A percentile compares a stretch with the other conserved stretches of the same genome.
Evolutionary conservation across 2,797 vertebrate species (phyloP).

Genomic region (Pseudochaenichthys georgianus): DNA sequence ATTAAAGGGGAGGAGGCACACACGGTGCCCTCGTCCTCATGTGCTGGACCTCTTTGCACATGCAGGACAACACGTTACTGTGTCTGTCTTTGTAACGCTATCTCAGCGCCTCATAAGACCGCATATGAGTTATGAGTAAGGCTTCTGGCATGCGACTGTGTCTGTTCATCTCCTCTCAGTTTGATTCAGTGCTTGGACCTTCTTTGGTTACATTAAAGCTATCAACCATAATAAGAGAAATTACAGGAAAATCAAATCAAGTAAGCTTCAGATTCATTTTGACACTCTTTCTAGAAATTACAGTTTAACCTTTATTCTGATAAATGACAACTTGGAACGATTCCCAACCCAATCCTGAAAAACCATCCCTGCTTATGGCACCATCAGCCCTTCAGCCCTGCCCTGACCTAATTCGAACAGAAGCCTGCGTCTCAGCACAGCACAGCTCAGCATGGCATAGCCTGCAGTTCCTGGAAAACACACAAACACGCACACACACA

Average conservation of each 20-base stretch:
- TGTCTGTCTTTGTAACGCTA: constrained; percentile 44
- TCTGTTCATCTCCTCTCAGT: constrained; percentile 14
- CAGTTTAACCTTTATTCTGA: constrained; percentile 23
- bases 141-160: constrained; percentile 9
- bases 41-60: constrained; percentile 25
- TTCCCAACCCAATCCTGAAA: constrained; percentile 54
- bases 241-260: constrained; percentile 1
- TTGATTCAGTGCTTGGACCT: not conserved
- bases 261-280: not conserved
- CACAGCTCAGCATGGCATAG: constrained; percentile 71
- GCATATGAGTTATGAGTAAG: constrained; percentile 26
- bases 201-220: not conserved
- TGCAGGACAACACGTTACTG: constrained; percentile 39
- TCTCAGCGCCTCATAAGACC: constrained; percentile 43
- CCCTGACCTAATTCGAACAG: constrained; percentile 79
- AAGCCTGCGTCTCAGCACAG: constrained; percentile 69
- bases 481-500: constrained; percentile 16
- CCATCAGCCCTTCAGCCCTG: constrained; percentile 68
- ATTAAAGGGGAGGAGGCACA: constrained; percentile 15
- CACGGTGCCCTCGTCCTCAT: not conserved
- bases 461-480: constrained; percentile 68
- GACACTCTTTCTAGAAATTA: not conserved
- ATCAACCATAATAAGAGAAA: not conserved
- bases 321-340: constrained; percentile 26
- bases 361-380: constrained; percentile 66